Evolutionary conservation across 2,888 invertebrate species (phyloP), one percentile per base, ranked within the genome.

Genomic region (Drosophila monieri): DNA sequence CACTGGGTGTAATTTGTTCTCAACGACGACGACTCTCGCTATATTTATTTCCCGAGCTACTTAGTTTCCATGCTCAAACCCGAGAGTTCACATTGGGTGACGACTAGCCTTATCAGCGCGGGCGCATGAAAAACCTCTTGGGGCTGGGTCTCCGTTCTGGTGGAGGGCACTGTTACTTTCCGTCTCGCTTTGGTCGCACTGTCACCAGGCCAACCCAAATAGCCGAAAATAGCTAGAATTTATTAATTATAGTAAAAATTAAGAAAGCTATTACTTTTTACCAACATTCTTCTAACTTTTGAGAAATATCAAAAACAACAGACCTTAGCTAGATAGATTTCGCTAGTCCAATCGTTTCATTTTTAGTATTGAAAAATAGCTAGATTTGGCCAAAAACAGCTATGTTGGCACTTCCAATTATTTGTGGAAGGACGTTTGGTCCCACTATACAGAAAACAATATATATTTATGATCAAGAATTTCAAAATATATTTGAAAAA

Each of bases 31-130:
- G 64, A 61, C 23, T 57, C 49, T 52, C 41, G 69, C 70, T 80
- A 87, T 72, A 78, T 80, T 72, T 76, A 77, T 81, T 80, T 35
- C 66, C 52, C 58, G 44, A 71, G 73, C 88, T 78, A 76, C 81
- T 87, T n/a, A 65, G 88, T 69, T 81, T 43, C 70, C 41, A 37
- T 57, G 52, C 51, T 25, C 58, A 47, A 61, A 52, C 32, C 35
- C 52, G 30, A 39, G 15, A 15, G 37, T 25, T 32, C 37, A 30
- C 30, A 41, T 32, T 21, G 35, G 25, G 18, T 48, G 39, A 27
- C 15, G 39, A 27, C 15, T 37, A 12, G 59, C 54, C 68, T 85
- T 80, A 85, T 80, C 80, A 81, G 84, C 74, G 86, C 83, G 62
- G 74, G 67, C 76, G 74, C 65, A 52, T 58, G 53, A 53, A 43